Percentiles rank a stretch among this genome's conserved stretches.
phyloP scores from a whole-genome alignment of 2,888 invertebrate species.

The Stenotaenia linearis region DNA sequence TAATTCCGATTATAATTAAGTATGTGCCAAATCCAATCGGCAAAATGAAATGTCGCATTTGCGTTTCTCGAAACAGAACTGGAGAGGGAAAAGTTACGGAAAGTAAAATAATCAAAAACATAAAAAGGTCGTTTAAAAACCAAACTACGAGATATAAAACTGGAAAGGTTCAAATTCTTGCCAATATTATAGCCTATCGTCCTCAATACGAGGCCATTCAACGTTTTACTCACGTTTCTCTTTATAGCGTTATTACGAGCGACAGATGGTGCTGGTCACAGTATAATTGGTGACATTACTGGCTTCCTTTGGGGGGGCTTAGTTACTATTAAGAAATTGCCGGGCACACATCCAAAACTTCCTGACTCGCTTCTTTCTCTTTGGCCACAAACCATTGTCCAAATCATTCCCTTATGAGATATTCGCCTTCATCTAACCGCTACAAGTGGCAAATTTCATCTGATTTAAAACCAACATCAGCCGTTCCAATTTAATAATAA shows the following conservation, averaged over 20 bases:
- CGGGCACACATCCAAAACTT: slow-evolving; percentile 24
- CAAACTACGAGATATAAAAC: neutral
- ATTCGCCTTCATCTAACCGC: neutral
- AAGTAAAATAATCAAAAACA: no score
- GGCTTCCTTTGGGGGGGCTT: slow-evolving; percentile 6
- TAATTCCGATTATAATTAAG: no score
- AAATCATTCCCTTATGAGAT: neutral
- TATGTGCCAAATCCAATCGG: no score
- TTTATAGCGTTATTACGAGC: slow-evolving; percentile 17
- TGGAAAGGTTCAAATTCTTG: neutral
- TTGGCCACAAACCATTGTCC: neutral
- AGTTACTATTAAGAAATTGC: slow-evolving; percentile 26
- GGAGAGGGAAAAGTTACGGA: no score
- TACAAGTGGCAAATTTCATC: neutral
- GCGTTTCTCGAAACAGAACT: no score
- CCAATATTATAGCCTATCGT: slow-evolving; percentile 3
- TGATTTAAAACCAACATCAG: neutral
- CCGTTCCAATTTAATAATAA: neutral
- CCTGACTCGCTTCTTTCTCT: slow-evolving; percentile 7
- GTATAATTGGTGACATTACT: slow-evolving; percentile 26
- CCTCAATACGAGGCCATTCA: neutral
- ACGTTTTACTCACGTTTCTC: slow-evolving; percentile 24
- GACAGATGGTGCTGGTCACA: slow-evolving; percentile 19
- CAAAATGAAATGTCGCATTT: no score
- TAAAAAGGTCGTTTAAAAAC: neutral